Conservation (phyloP, 1,140 invertebrate genomes). For the Drosophila murphyi region DNA sequence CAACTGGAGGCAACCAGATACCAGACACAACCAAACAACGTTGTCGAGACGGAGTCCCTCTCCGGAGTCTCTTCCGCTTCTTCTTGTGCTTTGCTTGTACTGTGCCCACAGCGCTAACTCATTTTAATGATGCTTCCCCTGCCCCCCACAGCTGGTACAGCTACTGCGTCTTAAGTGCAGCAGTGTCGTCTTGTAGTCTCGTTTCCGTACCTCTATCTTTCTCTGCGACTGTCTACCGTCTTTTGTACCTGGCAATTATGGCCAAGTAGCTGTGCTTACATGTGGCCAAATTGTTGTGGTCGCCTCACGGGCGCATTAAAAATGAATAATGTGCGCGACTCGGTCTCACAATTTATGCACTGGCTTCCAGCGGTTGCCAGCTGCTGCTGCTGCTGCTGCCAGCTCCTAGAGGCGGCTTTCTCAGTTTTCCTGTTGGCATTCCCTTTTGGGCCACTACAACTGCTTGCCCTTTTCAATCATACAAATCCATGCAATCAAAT, state of each 20-base stretch:
- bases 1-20: constrained; percentile 34
- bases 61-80: constrained; percentile 6
- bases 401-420: constrained; percentile 10
- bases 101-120: constrained; percentile 69
- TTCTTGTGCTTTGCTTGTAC: constrained; percentile 13
- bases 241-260: constrained; percentile 69
- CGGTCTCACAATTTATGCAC: constrained; percentile 76
- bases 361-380: constrained; percentile 41
- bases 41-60: constrained; percentile 17
- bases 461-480: constrained; percentile 73
- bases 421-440: neutral
- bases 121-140: constrained; percentile 74
- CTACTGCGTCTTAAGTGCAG: constrained; percentile 61
- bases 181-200: constrained; percentile 51
- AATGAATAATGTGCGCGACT: constrained; percentile 79
- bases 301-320: constrained; percentile 74
- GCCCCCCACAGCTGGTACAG: constrained; percentile 30
- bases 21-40: constrained; percentile 18
- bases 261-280: constrained; percentile 78
- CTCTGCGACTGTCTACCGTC: constrained; percentile 15
- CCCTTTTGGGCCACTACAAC: constrained; percentile 19
- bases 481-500: constrained; percentile 81
- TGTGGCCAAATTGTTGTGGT: constrained; percentile 83
- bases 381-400: constrained; percentile 10
- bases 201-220: constrained; percentile 1